A percentile compares a stretch with the other conserved stretches of the same genome.
Evolutionary conservation across 2,113 vertebrate species (phyloP).

Genomic region (Ammospiza caudacuta): DNA sequence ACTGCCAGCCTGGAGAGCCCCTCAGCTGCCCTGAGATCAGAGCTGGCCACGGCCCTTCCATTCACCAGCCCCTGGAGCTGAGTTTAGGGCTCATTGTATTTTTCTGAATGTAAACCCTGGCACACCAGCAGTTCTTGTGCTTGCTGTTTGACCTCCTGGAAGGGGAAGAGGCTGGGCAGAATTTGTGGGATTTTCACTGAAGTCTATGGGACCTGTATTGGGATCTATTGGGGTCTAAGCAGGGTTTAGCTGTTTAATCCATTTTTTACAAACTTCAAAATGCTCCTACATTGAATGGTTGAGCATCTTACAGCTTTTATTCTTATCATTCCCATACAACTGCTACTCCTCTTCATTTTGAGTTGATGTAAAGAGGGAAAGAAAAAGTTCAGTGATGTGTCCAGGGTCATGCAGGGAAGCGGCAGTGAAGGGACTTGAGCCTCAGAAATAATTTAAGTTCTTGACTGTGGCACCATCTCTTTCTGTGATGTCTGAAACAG

Average conservation of each 20-base stretch:
- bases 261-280: background rate
- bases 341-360: background rate
- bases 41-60: background rate
- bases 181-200: background rate
- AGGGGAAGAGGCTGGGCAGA: background rate
- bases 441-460: background rate
- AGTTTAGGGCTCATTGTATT: fast-evolving
- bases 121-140: background rate
- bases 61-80: background rate
- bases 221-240: background rate
- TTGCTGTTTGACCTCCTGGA: background rate
- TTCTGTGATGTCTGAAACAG: background rate
- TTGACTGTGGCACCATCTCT: background rate
- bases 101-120: background rate
- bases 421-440: background rate
- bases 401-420: background rate
- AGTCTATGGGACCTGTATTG: background rate
- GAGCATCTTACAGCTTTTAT: background rate
- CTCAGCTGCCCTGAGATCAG: background rate
- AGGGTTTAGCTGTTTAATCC: background rate
- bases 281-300: background rate
- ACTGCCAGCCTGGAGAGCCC: background rate
- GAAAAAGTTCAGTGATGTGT: background rate
- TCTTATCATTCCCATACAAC: background rate
- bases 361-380: background rate